Evolutionary conservation across 2,113 vertebrate species (phyloP), one percentile per base, ranked within the genome.

Genomic region (Bagarius yarrelli): DNA sequence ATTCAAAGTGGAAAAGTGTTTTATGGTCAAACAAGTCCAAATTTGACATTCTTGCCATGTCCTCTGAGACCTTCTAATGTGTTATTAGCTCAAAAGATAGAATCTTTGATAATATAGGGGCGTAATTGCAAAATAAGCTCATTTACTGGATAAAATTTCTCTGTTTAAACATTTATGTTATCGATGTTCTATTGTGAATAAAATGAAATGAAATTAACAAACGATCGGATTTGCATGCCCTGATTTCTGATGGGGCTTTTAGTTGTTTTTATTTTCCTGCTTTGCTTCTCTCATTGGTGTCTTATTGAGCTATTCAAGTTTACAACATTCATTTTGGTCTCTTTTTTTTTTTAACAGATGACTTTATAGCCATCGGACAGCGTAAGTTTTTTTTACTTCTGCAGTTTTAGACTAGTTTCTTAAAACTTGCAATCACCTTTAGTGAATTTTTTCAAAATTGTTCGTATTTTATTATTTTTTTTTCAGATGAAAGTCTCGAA

Each of bases 331-430:
- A 4, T 4, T 76, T 66, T 83, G 40, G n/a, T n/a, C n/a, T n/a
- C 0, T 78, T 71, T 81, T 76, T 83, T 8, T 36, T n/a, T 78
- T 32, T 70, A 25, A n/a, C 84, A 93, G 91, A 93, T 88, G 93
- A 93, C 63, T 60, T 93, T 81, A 88, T 91, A 44, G 86, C 77
- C 74, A 81, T 91, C 4, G 89, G 86, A 79, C 86, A 80, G 61
- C 84, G 91, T 92, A 88, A 89, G 87, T 74, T 4, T 71, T 81
- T n/a, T 85, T 19, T 13, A 50, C 79, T 47, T 27, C 3, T 18
- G 0, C 6, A 67, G 1, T n/a, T 36, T 0, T 30, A 61, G 0
- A 27, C 15, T 72, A 19, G 67, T 79, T 23, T n/a, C 69, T 30
- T 40, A 66, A 72, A 36, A 47, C 25, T 18, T 32, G 19, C 32